Evolutionary conservation across 2,888 invertebrate genomes (phyloP), one percentile per base, ranked within the genome.

Genomic region (Artemia sp.): DNA sequence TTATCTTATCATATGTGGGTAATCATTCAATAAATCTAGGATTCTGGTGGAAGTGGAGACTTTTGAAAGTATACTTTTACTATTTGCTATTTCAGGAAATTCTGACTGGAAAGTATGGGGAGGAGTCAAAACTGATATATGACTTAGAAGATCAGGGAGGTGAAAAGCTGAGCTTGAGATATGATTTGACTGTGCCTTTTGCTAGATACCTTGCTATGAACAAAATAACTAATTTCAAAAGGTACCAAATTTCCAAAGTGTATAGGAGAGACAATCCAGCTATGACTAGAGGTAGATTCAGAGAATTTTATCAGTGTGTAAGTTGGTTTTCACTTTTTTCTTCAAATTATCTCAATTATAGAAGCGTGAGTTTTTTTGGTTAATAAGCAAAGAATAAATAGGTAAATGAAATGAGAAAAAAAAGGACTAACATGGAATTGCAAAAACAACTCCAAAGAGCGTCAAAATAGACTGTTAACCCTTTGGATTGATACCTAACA

Each of bases 241-340:
- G 98, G 70, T 99, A 97, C 79, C 97, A 98, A 77, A 96, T 99
- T 74, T 97, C 95, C 51, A 97, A 97, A 81, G 98, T 97, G 7
- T 99, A 99, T 78, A 83, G 98, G 69, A 83, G 98, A 74, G 98
- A 99, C 79, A 96, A 96, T 79, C 98, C 98, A 3, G 89, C 95
- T 0, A 95, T 97, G 85, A 89, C 92, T 0, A 85, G 87, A 78
- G 98, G 98, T 51, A 84, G 98, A 74, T 99, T 93, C 77, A 83
- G 98, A 73, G 98, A 99, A 79, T 99, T 99, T 81, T 97, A 94
- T 81, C 98, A 99, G 81, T 99, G 98, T 82, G 94, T 95, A 83
- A 86, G 92, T 86, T 66, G 51, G 38, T 38, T 38, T 38, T 38
- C 38, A 38, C 6, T 38, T 38, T 38, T 38, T 38, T 38, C 38